Conservation (phyloP, 30 jellyfish, hydroid and myxozoan species). For the Cassiopea xamachana region DNA sequence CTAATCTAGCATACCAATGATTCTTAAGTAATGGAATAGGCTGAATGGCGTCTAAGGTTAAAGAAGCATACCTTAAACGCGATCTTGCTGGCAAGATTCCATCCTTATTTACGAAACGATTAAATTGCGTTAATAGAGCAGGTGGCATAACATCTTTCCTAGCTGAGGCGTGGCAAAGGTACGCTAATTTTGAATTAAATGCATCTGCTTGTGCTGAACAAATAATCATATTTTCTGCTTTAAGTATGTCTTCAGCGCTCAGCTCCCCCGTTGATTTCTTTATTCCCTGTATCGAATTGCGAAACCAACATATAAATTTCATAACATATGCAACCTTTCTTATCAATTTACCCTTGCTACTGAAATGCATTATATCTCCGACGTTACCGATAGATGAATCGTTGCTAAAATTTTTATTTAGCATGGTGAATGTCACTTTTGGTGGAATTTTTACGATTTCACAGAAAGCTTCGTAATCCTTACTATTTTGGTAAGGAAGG, state of each 20-base stretch:
- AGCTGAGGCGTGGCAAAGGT: background rate
- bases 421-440: background rate
- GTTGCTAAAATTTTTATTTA: background rate
- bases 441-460: slow-evolving; percentile 16
- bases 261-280: background rate
- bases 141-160: slow-evolving; percentile 4
- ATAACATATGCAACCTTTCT: slow-evolving; percentile 4
- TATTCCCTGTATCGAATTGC: background rate
- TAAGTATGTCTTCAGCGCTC: background rate
- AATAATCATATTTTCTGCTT: background rate
- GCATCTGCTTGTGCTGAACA: background rate
- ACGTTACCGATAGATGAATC: slow-evolving; percentile 4
- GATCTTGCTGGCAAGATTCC: slow-evolving; percentile 5
- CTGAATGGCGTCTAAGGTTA: background rate
- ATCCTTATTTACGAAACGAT: background rate
- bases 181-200: background rate
- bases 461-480: background rate
- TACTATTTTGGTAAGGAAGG: background rate
- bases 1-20: background rate
- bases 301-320: background rate
- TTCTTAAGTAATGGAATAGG: background rate
- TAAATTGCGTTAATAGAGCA: background rate
- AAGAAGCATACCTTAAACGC: slow-evolving; percentile 2
- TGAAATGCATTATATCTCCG: background rate
- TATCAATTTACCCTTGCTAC: background rate